Evolutionary conservation across 2,888 invertebrate genomes (phyloP).

Genomic region (Pyrgus malvae): DNA sequence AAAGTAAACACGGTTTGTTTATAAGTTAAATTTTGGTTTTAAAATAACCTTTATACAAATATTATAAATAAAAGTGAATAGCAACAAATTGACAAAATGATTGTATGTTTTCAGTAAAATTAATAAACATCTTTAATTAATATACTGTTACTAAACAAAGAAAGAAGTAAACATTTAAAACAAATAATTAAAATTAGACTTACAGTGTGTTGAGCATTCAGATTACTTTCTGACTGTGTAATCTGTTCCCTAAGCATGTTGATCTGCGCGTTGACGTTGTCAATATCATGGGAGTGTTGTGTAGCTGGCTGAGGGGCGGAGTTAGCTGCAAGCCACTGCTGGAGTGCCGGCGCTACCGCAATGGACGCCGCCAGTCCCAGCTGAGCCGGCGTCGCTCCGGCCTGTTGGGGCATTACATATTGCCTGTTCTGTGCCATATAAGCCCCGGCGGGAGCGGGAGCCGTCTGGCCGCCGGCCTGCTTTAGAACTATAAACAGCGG

Average conservation of each 20-base stretch:
- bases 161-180: not conserved
- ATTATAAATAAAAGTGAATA: too few species aligned
- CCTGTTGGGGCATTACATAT: conserved; percentile 82
- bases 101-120: too few species aligned
- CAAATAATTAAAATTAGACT: conserved; percentile 42
- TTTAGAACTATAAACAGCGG: conserved; percentile 88
- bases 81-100: too few species aligned
- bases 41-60: too few species aligned
- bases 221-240: conserved; percentile 96
- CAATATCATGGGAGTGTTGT: conserved; percentile 60
- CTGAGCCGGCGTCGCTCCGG: conserved; percentile 79
- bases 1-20: too few species aligned
- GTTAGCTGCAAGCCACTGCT: conserved; percentile 74
- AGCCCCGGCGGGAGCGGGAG: conserved; percentile 76
- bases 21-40: too few species aligned
- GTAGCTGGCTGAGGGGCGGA: conserved; percentile 52
- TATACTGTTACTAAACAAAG: too few species aligned
- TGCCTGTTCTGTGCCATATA: conserved; percentile 82
- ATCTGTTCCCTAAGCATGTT: conserved; percentile 94
- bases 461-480: conserved; percentile 83
- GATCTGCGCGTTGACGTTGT: conserved; percentile 89
- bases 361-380: conserved; percentile 79
- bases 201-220: conserved; percentile 96
- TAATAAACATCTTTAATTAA: too few species aligned
- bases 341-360: conserved; percentile 72